Evolutionary conservation across 2,113 vertebrate genomes (phyloP).

Genomic region (Platycercus adscitus): DNA sequence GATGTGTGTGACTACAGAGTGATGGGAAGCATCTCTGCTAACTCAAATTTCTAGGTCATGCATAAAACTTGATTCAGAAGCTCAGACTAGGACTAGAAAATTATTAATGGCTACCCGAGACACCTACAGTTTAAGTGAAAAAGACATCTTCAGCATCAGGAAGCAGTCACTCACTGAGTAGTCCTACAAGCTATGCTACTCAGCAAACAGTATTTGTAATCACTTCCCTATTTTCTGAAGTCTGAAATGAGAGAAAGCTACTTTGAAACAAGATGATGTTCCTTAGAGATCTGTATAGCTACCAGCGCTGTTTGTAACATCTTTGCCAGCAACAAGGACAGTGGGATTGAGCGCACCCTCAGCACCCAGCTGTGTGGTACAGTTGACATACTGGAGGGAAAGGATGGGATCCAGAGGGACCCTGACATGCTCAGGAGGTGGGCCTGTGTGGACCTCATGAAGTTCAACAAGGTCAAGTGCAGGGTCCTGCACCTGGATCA

Average conservation of each 20-base stretch:
- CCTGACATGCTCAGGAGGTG: background rate
- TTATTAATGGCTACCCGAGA: background rate
- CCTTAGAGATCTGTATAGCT: background rate
- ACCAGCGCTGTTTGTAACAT: background rate
- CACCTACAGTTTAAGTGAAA: background rate
- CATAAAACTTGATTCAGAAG: background rate
- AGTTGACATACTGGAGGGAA: background rate
- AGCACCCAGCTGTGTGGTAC: background rate
- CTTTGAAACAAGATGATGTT: background rate
- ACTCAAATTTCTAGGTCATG: background rate
- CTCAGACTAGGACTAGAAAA: background rate
- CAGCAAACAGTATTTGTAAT: background rate
- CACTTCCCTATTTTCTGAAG: background rate
- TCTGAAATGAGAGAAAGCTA: background rate
- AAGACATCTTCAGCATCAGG: background rate
- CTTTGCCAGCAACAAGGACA: background rate
- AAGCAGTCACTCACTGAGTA: background rate
- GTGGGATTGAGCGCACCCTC: background rate
- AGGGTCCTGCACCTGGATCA: background rate
- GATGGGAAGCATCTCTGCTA: constrained; percentile 20
- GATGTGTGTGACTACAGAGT: constrained; percentile 19
- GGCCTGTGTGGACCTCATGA: background rate
- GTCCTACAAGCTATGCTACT: background rate
- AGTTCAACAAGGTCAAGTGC: background rate
- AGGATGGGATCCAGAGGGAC: background rate